Evolutionary conservation across 2,797 vertebrate species (phyloP).

Genomic region (Chloroceryle inda): DNA sequence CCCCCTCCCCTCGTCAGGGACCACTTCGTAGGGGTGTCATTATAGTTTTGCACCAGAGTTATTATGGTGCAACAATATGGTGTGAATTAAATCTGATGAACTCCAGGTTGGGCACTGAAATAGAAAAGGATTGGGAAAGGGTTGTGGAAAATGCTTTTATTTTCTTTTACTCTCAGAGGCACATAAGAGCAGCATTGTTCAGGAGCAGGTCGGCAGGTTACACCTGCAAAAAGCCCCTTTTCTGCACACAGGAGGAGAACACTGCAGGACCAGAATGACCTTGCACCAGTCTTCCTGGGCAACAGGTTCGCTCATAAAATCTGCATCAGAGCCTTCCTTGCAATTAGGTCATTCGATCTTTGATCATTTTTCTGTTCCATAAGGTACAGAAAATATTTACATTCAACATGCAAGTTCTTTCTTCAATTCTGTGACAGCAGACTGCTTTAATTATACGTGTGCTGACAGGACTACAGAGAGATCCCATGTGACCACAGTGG

Average conservation of each 20-base stretch:
- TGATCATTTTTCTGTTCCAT: conserved; percentile 40
- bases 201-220: neutral
- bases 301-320: neutral
- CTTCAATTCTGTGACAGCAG: conserved; percentile 36
- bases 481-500: conserved; percentile 20
- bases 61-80: neutral
- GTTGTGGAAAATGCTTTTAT: neutral
- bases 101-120: neutral
- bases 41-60: neutral
- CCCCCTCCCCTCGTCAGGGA: neutral
- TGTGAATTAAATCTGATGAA: accelerated
- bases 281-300: neutral
- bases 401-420: conserved; percentile 34
- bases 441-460: conserved; percentile 46
- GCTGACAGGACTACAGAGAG: conserved; percentile 64
- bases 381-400: conserved; percentile 53
- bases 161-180: neutral
- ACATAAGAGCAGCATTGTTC: neutral
- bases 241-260: neutral
- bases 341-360: conserved; percentile 62
- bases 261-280: neutral
- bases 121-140: neutral
- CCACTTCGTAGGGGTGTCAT: neutral
- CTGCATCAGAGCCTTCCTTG: neutral
- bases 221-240: neutral